A percentile compares a stretch with the other conserved stretches of the same genome.
These are phyloP conservation scores for Pandion haliaetus DNA, from an alignment of 2,113 vertebrate species.

Conservation along the genomic window DNA sequence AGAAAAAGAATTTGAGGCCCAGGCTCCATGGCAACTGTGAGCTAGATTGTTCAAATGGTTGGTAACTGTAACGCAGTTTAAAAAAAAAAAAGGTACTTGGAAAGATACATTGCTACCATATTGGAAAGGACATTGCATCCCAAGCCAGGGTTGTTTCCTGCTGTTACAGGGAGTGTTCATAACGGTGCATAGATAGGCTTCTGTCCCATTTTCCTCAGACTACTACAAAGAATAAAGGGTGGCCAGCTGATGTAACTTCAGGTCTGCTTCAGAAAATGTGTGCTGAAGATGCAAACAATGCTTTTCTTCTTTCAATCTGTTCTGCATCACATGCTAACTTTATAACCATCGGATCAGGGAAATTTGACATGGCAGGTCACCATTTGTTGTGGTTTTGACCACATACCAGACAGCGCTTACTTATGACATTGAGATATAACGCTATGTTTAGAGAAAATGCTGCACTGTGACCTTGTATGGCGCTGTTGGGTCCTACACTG, in stretches of 20 bases:
- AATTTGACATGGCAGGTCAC: not conserved
- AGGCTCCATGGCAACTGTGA: slow-evolving; percentile 20
- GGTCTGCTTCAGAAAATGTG: not conserved
- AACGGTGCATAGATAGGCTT: not conserved
- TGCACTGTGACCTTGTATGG: not conserved
- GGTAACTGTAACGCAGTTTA: not conserved
- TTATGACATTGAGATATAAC: not conserved
- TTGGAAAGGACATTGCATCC: not conserved
- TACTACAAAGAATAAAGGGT: not conserved
- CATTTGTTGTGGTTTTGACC: not conserved
- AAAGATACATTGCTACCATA: slow-evolving; percentile 20
- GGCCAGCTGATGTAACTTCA: not conserved
- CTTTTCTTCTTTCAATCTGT: not conserved
- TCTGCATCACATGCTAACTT: not conserved
- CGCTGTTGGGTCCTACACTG: not conserved
- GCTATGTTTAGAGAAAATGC: not conserved
- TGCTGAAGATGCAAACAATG: not conserved
- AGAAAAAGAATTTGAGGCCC: slow-evolving; percentile 39
- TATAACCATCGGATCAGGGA: not conserved
- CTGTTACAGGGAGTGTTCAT: not conserved
- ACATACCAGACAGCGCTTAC: not conserved
- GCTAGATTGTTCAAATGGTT: not conserved
- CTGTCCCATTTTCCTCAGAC: not conserved
- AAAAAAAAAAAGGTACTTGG: not conserved
- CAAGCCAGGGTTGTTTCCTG: not conserved